Percentiles rank a stretch among this genome's conserved stretches.
These are phyloP conservation scores for Cheilosia vernalis DNA, from an alignment of 2,888 invertebrate genomes.

Conservation along the genomic window DNA sequence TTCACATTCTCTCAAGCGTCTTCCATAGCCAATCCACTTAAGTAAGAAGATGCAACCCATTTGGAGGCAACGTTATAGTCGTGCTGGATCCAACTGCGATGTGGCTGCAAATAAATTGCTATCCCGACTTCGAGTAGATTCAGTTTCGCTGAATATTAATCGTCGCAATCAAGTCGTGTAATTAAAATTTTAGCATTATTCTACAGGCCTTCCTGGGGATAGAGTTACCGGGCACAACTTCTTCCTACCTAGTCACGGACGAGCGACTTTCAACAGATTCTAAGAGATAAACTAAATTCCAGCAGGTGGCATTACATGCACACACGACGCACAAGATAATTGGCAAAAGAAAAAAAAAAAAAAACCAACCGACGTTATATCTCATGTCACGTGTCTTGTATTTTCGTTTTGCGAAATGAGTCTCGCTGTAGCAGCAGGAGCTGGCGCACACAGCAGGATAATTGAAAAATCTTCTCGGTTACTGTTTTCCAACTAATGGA, in stretches of 20 bases:
- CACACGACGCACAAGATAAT: slow-evolving; percentile 45
- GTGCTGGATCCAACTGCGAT: too few species aligned
- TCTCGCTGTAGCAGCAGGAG: slow-evolving; percentile 13
- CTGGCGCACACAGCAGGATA: slow-evolving; percentile 62
- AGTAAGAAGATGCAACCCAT: too few species aligned
- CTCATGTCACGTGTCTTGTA: slow-evolving; percentile 40
- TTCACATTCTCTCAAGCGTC: too few species aligned
- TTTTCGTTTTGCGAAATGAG: slow-evolving; percentile 21
- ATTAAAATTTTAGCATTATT: slow-evolving; percentile 69
- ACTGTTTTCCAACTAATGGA: slow-evolving; percentile 54
- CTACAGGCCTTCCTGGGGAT: slow-evolving; percentile 17
- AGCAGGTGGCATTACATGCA: slow-evolving; percentile 69
- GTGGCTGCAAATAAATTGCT: too few species aligned
- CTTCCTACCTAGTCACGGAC: too few species aligned
- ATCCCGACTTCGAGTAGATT: not conserved
- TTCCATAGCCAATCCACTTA: too few species aligned
- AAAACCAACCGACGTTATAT: slow-evolving; percentile 25
- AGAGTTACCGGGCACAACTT: slow-evolving; percentile 18
- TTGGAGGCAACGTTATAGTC: too few species aligned
- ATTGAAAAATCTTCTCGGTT: slow-evolving; percentile 58
- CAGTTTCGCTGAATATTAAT: slow-evolving; percentile 56
- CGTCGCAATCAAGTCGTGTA: slow-evolving; percentile 49
- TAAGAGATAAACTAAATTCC: slow-evolving; percentile 64
- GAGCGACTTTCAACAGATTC: slow-evolving; percentile 32
- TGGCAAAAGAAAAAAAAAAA: slow-evolving; percentile 42